Conservation (phyloP, 1,140 invertebrate species). For the Apis cerana region DNA sequence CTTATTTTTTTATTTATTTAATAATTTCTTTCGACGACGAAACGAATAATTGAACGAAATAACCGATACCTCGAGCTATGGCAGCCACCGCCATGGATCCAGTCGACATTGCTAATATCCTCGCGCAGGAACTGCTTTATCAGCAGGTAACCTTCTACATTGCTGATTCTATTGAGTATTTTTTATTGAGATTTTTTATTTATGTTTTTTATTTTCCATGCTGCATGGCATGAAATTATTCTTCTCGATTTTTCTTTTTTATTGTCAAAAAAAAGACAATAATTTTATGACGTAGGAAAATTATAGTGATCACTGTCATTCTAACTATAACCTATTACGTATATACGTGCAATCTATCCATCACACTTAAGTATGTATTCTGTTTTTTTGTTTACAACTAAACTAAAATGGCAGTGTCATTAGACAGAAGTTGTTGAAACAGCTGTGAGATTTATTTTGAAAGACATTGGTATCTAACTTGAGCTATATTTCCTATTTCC, state of each 20-base stretch:
- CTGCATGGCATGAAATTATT: not conserved
- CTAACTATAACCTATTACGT: not conserved
- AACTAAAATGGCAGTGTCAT: slow-evolving; percentile 9
- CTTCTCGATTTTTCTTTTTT: no score
- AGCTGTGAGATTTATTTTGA: slow-evolving; percentile 37
- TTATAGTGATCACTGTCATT: not conserved
- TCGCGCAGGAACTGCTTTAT: slow-evolving; percentile 90
- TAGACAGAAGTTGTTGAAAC: not conserved
- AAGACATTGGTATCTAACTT: not conserved
- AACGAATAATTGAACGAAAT: slow-evolving; percentile 66
- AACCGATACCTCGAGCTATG: slow-evolving; percentile 70
- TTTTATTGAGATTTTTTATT: not conserved
- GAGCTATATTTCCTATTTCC: not conserved
- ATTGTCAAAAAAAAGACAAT: not conserved
- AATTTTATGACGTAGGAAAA: not conserved
- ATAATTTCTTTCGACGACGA: slow-evolving; percentile 55
- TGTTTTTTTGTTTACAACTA: slow-evolving; percentile 23
- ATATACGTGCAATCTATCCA: not conserved
- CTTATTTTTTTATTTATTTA: not conserved
- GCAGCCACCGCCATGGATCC: slow-evolving; percentile 84
- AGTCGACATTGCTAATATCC: slow-evolving; percentile 89
- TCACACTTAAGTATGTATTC: not conserved
- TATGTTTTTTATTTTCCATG: not conserved
- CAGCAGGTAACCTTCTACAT: slow-evolving; percentile 84
- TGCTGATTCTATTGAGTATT: not conserved